Percentiles rank a stretch among this genome's conserved stretches.
Evolutionary conservation across 2,888 invertebrate species (phyloP).

Genomic region (Calameuta pallipes): DNA sequence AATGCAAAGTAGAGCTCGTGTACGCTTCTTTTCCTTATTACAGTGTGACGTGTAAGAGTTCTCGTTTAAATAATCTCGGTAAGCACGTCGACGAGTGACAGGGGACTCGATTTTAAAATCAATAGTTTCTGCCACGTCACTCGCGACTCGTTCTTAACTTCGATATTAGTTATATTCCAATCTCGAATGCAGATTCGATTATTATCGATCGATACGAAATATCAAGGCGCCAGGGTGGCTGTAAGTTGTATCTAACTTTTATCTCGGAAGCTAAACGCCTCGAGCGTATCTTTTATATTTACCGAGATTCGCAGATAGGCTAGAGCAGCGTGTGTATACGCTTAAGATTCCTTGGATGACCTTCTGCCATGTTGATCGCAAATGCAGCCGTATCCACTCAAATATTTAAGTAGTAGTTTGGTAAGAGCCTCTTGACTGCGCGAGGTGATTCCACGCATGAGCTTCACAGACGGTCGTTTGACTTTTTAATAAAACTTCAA

Average conservation of each 20-base stretch:
- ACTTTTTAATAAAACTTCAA: not conserved
- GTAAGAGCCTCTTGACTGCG: not conserved
- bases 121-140: not conserved
- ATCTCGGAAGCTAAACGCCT: not conserved
- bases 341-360: not conserved
- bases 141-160: not conserved
- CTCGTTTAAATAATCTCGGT: not conserved
- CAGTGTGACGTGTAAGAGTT: not conserved
- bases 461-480: not conserved
- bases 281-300: not conserved
- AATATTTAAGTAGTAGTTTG: slow-evolving; percentile 1
- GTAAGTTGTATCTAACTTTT: not conserved
- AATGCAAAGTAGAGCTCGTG: not conserved
- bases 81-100: not conserved
- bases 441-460: not conserved
- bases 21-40: not conserved
- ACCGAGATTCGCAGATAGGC: slow-evolving; percentile 4
- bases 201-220: not conserved
- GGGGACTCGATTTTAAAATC: not conserved
- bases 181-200: not conserved
- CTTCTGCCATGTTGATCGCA: slow-evolving; percentile 8
- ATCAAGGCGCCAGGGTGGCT: not conserved
- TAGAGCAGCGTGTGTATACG: not conserved
- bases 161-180: not conserved
- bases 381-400: not conserved